phyloP scores from a whole-genome alignment of 2,113 vertebrate species.

The Anoura caudifer region DNA sequence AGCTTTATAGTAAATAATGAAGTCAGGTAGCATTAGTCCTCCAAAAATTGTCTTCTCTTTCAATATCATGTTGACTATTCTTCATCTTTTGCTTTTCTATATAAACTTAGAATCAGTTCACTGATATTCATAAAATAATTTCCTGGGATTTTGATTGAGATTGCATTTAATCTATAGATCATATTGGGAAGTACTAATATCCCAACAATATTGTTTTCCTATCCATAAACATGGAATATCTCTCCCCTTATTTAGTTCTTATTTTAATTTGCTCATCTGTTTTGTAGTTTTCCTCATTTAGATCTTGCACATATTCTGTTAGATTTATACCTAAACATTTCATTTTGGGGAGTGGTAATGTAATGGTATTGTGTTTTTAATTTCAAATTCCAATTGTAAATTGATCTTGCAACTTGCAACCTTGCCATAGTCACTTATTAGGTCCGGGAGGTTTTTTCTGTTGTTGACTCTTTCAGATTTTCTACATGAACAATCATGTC shows the following conservation, averaged over 20 bases:
- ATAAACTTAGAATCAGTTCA: background rate
- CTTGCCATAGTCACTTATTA: background rate
- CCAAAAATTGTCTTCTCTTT: background rate
- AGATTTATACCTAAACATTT: background rate
- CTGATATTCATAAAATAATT: background rate
- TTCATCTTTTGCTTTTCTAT: background rate
- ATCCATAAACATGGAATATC: background rate
- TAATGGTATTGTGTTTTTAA: background rate
- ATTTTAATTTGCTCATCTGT: background rate
- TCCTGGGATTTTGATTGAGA: background rate
- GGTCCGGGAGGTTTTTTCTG: background rate
- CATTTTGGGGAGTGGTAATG: background rate
- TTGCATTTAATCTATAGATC: background rate
- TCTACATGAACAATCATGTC: background rate
- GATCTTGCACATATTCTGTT: background rate
- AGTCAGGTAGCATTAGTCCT: background rate
- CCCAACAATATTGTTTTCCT: background rate
- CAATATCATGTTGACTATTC: background rate
- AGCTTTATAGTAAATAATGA: background rate
- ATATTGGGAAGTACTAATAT: background rate
- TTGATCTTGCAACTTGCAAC: background rate
- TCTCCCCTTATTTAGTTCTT: background rate
- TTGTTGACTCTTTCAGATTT: background rate
- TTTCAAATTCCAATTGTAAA: background rate
- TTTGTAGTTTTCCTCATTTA: background rate